Base-by-base conservation (phyloP, 2,797 vertebrate genomes). In the Schizopygopsis pylzovi region DNA sequence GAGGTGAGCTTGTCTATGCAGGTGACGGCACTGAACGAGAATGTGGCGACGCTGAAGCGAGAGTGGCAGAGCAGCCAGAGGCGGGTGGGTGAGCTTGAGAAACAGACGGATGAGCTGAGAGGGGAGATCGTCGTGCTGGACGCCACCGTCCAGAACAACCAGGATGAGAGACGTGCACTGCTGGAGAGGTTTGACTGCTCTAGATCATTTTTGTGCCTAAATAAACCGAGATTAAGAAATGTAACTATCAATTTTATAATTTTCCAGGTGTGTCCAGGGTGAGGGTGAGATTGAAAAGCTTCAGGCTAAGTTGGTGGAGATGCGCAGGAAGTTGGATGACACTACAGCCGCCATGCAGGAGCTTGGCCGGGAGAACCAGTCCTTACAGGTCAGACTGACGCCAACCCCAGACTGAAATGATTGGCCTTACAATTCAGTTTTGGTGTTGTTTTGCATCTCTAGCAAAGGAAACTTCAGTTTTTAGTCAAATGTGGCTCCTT, bases 341-440 rank as follows among this genome's bases (percentile, higher is more conserved):
- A 98, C 98, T 0, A 98, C 97, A 0, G 98, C 98, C 11, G 98
- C 98, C 65, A 99, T 99, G 95, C 98, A 99, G 93, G 98, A 99
- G 87, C 96, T 99, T 49, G 98, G 98, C 90, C 91, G 98, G 87
- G 98, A 99, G 91, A 99, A 99, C 92, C 98, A 99, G 90, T 98
- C 98, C 1, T 95, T 99, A 41, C 98, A 99, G 96, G 98, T 99
- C 88, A 41, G 45, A 18, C 65, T 41, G 33, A 65, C 12, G 9
- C 18, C 12, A 25, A 56, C 73, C 18, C 33, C 4, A 70, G 20
- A 76, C 52, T 47, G n/a, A 80, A 18, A 78, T 49, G 3, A 33
- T 25, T 49, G 59, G 8, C 10, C 37, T 15, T 43, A 11, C 22
- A 49, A 15, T 70, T 41, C 33, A 33, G 47, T 71, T 33, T 25